Percentiles rank a stretch among this genome's conserved stretches.
phyloP scores from a whole-genome alignment of 2,888 invertebrate species.

The Xestia xanthographa region DNA sequence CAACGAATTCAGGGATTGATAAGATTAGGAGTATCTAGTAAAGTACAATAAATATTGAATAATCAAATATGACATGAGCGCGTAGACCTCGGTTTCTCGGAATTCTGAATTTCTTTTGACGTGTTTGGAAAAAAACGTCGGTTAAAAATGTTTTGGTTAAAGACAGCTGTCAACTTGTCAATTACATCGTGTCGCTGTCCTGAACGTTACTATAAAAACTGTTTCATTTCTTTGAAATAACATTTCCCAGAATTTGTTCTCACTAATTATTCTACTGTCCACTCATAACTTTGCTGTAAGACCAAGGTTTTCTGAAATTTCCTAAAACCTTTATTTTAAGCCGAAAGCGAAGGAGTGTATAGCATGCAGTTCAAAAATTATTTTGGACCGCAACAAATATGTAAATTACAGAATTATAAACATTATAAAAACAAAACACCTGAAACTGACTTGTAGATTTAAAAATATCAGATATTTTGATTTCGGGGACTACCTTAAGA shows the following conservation, averaged over 20 bases:
- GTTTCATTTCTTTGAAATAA: conserved; percentile 44
- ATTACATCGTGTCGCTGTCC: conserved; percentile 33
- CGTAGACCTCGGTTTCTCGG: neutral
- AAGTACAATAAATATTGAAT: conserved; percentile 21
- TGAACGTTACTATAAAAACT: conserved; percentile 20
- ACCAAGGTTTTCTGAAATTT: conserved; percentile 8
- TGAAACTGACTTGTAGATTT: neutral
- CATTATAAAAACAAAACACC: neutral
- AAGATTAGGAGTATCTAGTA: neutral
- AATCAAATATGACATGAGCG: neutral
- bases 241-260: conserved; percentile 33
- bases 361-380: neutral
- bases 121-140: conserved; percentile 28
- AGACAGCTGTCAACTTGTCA: conserved; percentile 61
- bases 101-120: conserved; percentile 20
- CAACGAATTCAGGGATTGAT: conserved; percentile 5
- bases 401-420: neutral
- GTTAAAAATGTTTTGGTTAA: conserved; percentile 29
- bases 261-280: conserved; percentile 25
- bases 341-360: neutral
- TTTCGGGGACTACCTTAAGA: neutral
- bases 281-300: conserved; percentile 9
- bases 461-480: neutral
- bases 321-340: neutral
- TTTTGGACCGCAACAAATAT: neutral